Evolutionary conservation across 2,888 invertebrate species (phyloP), one percentile per base, ranked within the genome.

Genomic region (Agrotis segetum): DNA sequence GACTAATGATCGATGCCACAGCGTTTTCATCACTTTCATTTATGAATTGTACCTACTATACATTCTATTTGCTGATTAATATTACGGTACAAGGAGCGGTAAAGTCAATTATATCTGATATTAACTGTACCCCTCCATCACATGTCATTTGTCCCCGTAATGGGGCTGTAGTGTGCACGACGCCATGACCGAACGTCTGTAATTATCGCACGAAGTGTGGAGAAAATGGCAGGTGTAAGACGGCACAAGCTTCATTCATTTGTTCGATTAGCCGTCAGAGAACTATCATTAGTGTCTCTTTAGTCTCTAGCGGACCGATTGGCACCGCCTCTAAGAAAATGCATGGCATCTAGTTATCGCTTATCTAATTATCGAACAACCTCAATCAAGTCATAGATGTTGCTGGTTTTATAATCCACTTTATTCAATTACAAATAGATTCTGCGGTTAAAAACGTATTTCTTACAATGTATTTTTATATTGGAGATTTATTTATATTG

Each of bases 271-370:
- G 52, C 62, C 46, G 76, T 72, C 74, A 72, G 50, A 64, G 64
- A 71, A 68, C 83, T 85, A 85, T 85, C 69, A 78, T 83, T 85
- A 84, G 58, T 74, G 61, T 49, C 67, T 67, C 72, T 71, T 83
- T 73, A 77, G 68, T 40, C 50, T 67, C 34, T 24, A 17, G 34
- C 17, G 65, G 69, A 66, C 46, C 69, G 53, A 84, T 72, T 55
- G 71, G 67, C 72, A 74, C 70, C 72, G 68, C 85, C 68, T 74
- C 55, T 56, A 66, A 69, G 59, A 79, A 73, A 75, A 77, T 82
- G 70, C 61, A 71, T 65, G 29, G 60, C 62, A 55, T 60, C 67
- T 62, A 67, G 55, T 64, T 75, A 74, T 72, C 55, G 66, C 16
- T 65, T 67, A 83, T 76, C 82, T 79, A 73, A 79, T 81, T 72